Percentiles rank a stretch among this genome's conserved stretches.
phyloP scores from a whole-genome alignment of 2,797 vertebrate species.

The Pristis pectinata region DNA sequence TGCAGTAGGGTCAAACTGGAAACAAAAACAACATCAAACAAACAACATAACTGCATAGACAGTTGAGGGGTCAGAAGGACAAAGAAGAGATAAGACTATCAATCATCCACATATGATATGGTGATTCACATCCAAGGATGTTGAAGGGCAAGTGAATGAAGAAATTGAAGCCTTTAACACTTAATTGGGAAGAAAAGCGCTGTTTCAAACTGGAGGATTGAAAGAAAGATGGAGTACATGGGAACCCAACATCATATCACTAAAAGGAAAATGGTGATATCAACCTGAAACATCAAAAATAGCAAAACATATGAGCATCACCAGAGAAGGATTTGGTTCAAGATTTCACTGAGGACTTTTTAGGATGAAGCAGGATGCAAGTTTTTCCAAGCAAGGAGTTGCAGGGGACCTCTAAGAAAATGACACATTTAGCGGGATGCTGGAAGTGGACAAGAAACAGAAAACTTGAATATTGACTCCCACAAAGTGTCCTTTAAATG shows the following conservation, averaged over 20 bases:
- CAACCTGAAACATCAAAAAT: neutral
- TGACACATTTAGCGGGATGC: neutral
- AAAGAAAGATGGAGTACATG: no score
- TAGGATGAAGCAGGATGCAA: neutral
- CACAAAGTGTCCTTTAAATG: neutral
- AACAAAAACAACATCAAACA: neutral
- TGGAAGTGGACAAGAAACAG: neutral
- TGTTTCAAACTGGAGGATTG: no score
- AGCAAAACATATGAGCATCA: neutral
- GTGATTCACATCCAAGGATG: no score
- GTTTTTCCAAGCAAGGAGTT: neutral
- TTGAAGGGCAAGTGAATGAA: neutral
- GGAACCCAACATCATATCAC: no score
- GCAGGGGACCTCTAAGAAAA: neutral
- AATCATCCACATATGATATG: neutral
- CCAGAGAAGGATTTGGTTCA: neutral
- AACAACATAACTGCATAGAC: neutral
- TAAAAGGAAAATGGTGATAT: neutral
- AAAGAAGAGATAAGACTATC: neutral
- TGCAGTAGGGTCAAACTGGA: neutral
- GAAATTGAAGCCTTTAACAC: no score
- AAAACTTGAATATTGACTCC: neutral
- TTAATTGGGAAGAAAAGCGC: no score
- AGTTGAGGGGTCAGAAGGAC: no score
- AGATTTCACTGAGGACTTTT: neutral